Base-by-base conservation (phyloP, 2,797 vertebrate genomes). In the Alca torda region DNA sequence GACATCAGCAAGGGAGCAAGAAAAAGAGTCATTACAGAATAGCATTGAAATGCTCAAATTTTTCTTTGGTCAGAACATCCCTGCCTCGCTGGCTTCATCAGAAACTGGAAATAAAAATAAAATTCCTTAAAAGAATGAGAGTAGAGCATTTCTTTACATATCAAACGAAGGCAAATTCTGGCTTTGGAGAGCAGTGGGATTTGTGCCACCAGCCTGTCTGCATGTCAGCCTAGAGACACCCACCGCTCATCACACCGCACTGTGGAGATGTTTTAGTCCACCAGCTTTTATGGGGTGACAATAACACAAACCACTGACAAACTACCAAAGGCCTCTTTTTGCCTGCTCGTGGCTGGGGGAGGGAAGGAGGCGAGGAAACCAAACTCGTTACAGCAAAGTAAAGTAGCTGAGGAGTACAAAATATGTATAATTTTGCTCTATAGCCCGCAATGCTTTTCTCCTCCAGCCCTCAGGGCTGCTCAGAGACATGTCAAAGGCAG, bases 231-330 rank as follows among this genome's bases (percentile, higher is more conserved):
- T 68, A 83, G 60, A 95, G 94, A 94, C 93, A 91, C 61, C 86
- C 82, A 65, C 84, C 10, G 57, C 92, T 96, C 96, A 93, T 93
- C 92, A 87, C 81, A 56, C 48, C 0, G 1, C 64, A 24, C 91
- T 46, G 75, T 8, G 5, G 92, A 96, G 89, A 94, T 1, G 0
- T 90, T 92, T 81, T 41, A 93, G 90, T 81, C 78, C 89, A 83
- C 77, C 61, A 83, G 89, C 84, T 95, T 97, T 97, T 96, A 96
- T 92, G 86, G 87, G 90, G 92, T 96, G 95, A 93, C 92, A 95
- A 65, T 65, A 93, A 97, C 92, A 94, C 78, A 96, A 96, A 95
- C 84, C 93, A 91, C 60, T 95, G 93, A 93, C 87, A 96, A 91
- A 57, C 37, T 41, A 78, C 45, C 35, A 68, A 90, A 89, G 46